Base-by-base conservation (phyloP, 2,888 invertebrate genomes). In the Phyllotreta cruciferae region DNA sequence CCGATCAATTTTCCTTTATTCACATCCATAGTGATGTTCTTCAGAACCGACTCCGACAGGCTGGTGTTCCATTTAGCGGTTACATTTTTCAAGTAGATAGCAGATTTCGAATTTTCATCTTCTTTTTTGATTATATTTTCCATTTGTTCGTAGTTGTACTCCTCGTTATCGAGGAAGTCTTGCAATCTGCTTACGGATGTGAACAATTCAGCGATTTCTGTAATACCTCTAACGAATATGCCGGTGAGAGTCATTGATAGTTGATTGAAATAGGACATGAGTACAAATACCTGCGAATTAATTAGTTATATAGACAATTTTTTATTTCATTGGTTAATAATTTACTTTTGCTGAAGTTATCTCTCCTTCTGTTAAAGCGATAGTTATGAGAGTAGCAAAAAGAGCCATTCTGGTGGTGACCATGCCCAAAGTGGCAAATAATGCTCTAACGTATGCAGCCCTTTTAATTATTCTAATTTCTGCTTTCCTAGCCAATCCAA, bases 351-450 rank as follows among this genome's bases (percentile, higher is more conserved):
- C 90, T 0, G 93, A 90, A 0, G 89, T 88, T 67, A 95, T 82
- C 1, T 81, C 76, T 68, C 90, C 85, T 3, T 88, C 90, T 0
- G 85, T 79, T n/a, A 92, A 76, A 1, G 90, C 82, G 79, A 88
- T 90, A 0, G 89, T 84, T 0, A 93, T 75, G 35, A 95, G 85
- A 0, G 92, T 61, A 3, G 45, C 35, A 13, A 61, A 61, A 3
- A 61, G 49, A 13, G 61, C 54, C 3, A 61, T 6, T 42, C 61
- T 45, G 7, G 61, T 61, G 8, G 57, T 91, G 73, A 93, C 93
- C 34, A 94, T 81, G 78, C 90, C 89, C 76, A 91, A 90, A 0
- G 90, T 89, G 81, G 91, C 84, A 73, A 88, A 88, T 7, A 89
- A 75, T 0, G 87, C 88, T 62, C 90, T 83, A 7, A 90, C 82